Evolutionary conservation across 2,113 vertebrate species (phyloP), one percentile per base, ranked within the genome.

Genomic region (Vidua macroura): DNA sequence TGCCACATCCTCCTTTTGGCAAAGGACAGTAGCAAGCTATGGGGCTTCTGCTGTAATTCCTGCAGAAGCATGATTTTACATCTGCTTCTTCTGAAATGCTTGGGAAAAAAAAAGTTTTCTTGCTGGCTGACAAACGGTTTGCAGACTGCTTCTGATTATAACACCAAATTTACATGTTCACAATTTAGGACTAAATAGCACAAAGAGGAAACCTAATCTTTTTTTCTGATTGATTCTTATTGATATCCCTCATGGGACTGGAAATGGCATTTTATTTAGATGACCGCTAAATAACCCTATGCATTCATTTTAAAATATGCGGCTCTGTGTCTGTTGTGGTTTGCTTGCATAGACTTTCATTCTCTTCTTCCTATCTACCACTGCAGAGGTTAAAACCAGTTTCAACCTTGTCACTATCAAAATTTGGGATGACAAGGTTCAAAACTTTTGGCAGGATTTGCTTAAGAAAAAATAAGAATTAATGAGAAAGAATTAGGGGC

Each of bases 41-140:
- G 69, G 31, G 30, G 52, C n/a, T 84, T 49, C 51, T 60, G 79
- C 62, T 4, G 3, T 10, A 49, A 27, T 15, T 92, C 28, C 48
- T 75, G 62, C 80, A 80, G 90, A 90, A 79, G 74, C 51, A 37
- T 31, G 43, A 49, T 74, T 88, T 92, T 83, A 77, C 43, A 93
- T 33, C 83, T 86, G 46, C 60, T 86, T 3, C 78, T 75, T 92
- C 73, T 75, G 82, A 96, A 95, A 95, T 94, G 74, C 60, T 68
- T 82, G n/a, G 25, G 56, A 31, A 92, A 74, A 90, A 68, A 19
- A 9, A 53, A 30, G 25, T 53, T 92, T 93, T 92, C 88, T 78
- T 86, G 80, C 91, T 92, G 79, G 28, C 43, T 90, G 58, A 58
- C 41, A 73, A 60, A 48, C 13, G 16, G 18, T 53, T 80, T 79